phyloP scores from a whole-genome alignment of 2,888 invertebrate genomes.

The Rhodophaea formosa region DNA sequence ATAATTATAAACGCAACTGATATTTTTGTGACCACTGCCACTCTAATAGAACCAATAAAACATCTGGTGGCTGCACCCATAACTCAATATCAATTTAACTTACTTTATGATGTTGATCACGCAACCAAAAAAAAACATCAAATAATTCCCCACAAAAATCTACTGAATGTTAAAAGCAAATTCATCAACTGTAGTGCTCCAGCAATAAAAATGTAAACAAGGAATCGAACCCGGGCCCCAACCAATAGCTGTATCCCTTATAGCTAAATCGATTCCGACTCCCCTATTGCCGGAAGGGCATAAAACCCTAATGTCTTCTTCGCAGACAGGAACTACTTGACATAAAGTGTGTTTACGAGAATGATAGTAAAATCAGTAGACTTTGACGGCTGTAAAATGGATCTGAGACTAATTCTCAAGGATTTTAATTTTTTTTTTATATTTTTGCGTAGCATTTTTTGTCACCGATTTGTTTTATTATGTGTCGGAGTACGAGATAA shows the following conservation, averaged over 20 bases:
- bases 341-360: constrained; percentile 8
- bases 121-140: not conserved
- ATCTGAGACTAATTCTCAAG: no score
- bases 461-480: no score
- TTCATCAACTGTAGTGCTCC: not conserved
- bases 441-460: no score
- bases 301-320: constrained; percentile 24
- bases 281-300: constrained; percentile 16
- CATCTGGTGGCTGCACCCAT: not conserved
- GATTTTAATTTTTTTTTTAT: no score
- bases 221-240: constrained; percentile 13
- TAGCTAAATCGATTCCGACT: constrained; percentile 16
- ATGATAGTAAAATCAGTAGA: not conserved
- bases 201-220: not conserved
- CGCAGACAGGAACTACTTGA: constrained; percentile 13
- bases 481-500: no score
- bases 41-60: not conserved
- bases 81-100: not conserved
- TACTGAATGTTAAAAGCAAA: not conserved
- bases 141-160: not conserved
- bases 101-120: not conserved
- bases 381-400: not conserved
- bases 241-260: constrained; percentile 17
- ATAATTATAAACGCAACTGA: no score
- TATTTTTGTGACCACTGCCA: not conserved